Base-by-base conservation (phyloP, 2,113 vertebrate genomes). In the Hydropotes inermis region DNA sequence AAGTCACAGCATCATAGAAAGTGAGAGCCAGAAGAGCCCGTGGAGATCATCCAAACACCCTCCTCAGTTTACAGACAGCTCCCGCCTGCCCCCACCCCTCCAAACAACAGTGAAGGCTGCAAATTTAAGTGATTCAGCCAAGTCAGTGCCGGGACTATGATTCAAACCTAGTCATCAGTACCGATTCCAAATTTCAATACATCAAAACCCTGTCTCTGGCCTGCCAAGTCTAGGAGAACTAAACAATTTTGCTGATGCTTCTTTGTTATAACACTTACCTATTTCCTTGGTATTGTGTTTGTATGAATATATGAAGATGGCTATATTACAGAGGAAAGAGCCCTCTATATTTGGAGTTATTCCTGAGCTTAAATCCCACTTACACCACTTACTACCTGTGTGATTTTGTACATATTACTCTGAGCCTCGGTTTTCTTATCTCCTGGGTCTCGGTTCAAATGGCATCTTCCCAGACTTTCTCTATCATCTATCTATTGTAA, bases 111-210 rank as follows among this genome's bases (percentile, higher is more conserved):
- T 3, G 86, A 87, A 74, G 93, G 28, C 95, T 97, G 91, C 86
- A 97, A 43, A 95, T 74, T 23, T 43, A 95, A 87, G 83, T 83
- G 78, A 97, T 79, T 89, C 83, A 36, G 94, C 88, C 97, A 86
- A 92, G 89, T 93, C 52, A 95, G 87, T 84, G 86, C 83, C 7
- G 57, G 88, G 76, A 94, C 76, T 64, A 91, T 96, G 96, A 98
- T 89, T 97, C 97, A 97, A 96, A 83, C n/a, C 43, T 85, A 97
- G 97, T 97, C 96, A 97, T 96, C 91, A 93, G 25, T 55, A 89
- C 43, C 10, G 28, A 94, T 74, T 94, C 94, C 95, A 98, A 95
- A 96, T 96, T 94, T 93, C 93, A 97, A 89, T 93, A 95, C 86
- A 95, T 93, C 82, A 91, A 58, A 94, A 70, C 81, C 43, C 87